These are phyloP conservation scores for Fratercula arctica DNA, from an alignment of 2,797 vertebrate species.

Conservation along the genomic window DNA sequence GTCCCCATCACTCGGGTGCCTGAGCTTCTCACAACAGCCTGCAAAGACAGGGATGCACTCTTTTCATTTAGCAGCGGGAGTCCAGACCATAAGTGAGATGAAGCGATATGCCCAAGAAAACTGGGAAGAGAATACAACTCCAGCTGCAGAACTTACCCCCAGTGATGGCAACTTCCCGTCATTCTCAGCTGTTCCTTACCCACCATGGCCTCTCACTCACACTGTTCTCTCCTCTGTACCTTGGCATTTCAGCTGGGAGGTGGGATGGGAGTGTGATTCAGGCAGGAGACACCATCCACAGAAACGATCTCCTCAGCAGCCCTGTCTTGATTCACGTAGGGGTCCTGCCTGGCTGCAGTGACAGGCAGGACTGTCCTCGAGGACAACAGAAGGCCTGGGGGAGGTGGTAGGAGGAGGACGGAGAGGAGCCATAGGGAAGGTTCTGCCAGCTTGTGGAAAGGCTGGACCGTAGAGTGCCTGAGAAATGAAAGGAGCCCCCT, in stretches of 20 bases:
- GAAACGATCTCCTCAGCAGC: neutral
- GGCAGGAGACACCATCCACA: neutral
- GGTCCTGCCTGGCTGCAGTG: neutral
- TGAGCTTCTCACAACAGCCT: neutral
- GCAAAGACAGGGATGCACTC: neutral
- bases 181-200: neutral
- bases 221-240: neutral
- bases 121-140: neutral
- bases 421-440: neutral
- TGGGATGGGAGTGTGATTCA: neutral
- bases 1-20: neutral
- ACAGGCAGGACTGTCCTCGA: rapidly evolving
- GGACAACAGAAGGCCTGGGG: neutral
- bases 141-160: neutral
- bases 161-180: neutral
- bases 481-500: neutral
- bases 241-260: neutral
- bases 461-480: neutral
- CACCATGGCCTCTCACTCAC: neutral
- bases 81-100: neutral
- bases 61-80: neutral
- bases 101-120: neutral
- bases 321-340: neutral
- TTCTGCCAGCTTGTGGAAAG: neutral
- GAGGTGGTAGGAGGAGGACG: neutral